phyloP scores from a whole-genome alignment of 2,888 invertebrate species.

The Trachelus troglodyta region DNA sequence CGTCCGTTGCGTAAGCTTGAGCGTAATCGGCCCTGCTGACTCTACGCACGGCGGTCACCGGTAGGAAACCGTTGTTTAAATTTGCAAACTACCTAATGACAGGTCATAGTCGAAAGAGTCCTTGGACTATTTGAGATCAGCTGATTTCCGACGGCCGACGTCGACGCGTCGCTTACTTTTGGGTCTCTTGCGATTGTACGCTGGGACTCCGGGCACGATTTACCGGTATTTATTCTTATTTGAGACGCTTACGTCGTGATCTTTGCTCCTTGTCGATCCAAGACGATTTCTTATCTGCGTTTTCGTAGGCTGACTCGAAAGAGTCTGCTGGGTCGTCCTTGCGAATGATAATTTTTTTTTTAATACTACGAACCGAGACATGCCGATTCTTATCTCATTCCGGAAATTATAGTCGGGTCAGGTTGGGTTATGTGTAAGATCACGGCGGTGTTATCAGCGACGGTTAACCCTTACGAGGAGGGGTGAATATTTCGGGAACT shows the following conservation, averaged over 20 bases:
- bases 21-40: background rate
- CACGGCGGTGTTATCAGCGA: background rate
- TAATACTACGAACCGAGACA: background rate
- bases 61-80: constrained; percentile 63
- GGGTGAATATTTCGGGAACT: too few species aligned
- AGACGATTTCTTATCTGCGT: too few species aligned
- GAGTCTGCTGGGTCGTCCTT: background rate
- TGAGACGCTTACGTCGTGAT: too few species aligned
- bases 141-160: background rate
- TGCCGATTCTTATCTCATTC: background rate
- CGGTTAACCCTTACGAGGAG: background rate
- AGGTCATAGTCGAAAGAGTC: constrained; percentile 54
- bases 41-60: constrained; percentile 25
- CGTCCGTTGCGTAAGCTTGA: background rate
- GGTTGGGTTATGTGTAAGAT: background rate
- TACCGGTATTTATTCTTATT: too few species aligned
- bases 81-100: constrained; percentile 63
- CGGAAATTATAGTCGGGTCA: background rate
- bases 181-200: too few species aligned
- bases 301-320: too few species aligned
- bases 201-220: too few species aligned
- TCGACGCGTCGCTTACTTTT: background rate
- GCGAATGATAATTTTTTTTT: background rate
- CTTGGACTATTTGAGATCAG: constrained; percentile 46
- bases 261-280: too few species aligned